Conservation (phyloP, 2,888 invertebrate species). For the Idaea straminata region DNA sequence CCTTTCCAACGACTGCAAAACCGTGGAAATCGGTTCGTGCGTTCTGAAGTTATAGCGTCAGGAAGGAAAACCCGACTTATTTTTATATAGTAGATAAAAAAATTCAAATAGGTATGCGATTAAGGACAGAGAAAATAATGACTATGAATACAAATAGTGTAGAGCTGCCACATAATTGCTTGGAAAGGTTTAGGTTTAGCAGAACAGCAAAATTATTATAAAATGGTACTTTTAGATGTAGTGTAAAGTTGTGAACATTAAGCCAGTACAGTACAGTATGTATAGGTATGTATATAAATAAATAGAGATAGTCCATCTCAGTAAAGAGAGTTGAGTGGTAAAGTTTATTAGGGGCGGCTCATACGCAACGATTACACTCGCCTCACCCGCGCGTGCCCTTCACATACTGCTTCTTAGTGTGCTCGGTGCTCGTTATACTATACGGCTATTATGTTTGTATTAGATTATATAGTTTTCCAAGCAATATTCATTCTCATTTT, state of each 20-base stretch:
- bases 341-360: conserved; percentile 10
- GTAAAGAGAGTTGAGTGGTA: neutral
- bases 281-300: neutral
- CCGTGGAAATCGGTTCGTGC: too few relatives aligned
- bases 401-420: neutral
- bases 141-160: too few relatives aligned
- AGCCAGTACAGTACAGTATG: neutral
- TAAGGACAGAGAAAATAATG: too few relatives aligned
- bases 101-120: too few relatives aligned
- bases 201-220: too few relatives aligned
- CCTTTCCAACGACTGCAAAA: too few relatives aligned
- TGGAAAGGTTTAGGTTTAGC: too few relatives aligned
- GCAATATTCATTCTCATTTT: neutral
- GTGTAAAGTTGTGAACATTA: neutral
- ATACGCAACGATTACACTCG: conserved; percentile 7
- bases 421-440: neutral
- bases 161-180: too few relatives aligned
- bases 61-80: too few relatives aligned
- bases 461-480: neutral
- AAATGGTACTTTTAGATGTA: too few relatives aligned
- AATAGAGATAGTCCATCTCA: neutral
- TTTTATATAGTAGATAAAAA: too few relatives aligned
- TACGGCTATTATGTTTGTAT: neutral
- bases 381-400: conserved; percentile 9
- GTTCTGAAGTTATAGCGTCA: too few relatives aligned